Percentiles rank a stretch among this genome's conserved stretches.
phyloP scores from a whole-genome alignment of 1,140 invertebrate genomes.

The Nomia melanderi region DNA sequence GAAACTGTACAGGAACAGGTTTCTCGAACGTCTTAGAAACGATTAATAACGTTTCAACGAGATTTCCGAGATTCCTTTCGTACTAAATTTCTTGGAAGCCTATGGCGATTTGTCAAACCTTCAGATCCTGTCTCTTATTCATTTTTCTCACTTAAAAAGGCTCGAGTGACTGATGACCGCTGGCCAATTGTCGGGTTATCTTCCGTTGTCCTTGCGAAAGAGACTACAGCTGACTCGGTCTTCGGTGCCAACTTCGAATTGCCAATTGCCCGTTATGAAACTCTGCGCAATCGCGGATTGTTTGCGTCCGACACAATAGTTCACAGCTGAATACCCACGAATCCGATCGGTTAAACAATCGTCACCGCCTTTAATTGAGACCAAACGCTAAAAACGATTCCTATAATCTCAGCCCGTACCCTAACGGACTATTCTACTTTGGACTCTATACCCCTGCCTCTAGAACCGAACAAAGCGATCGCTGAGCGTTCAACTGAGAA shows the following conservation, averaged over 20 bases:
- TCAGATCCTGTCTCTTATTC: constrained; percentile 1
- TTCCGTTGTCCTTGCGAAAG: constrained; percentile 14
- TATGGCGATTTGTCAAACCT: neutral
- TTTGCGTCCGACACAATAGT: neutral
- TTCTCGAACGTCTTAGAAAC: too few species aligned
- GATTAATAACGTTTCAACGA: neutral
- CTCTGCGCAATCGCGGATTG: neutral
- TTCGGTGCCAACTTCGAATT: neutral
- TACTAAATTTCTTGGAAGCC: too few species aligned
- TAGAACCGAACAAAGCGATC: too few species aligned
- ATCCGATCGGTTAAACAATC: too few species aligned
- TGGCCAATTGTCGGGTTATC: neutral
- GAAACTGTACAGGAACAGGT: too few species aligned
- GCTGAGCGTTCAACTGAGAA: too few species aligned
- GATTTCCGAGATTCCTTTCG: neutral
- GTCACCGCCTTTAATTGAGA: too few species aligned
- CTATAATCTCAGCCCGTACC: too few species aligned
- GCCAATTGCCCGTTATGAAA: neutral
- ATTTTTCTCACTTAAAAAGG: neutral
- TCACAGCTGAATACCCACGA: too few species aligned
- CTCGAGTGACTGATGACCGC: constrained; percentile 3
- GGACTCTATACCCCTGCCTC: too few species aligned
- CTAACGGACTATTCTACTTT: too few species aligned
- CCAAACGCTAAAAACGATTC: too few species aligned
- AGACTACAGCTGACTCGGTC: neutral